These are phyloP conservation scores for Nyctereutes procyonoides DNA, from an alignment of 2,113 vertebrate species.

Conservation along the genomic window DNA sequence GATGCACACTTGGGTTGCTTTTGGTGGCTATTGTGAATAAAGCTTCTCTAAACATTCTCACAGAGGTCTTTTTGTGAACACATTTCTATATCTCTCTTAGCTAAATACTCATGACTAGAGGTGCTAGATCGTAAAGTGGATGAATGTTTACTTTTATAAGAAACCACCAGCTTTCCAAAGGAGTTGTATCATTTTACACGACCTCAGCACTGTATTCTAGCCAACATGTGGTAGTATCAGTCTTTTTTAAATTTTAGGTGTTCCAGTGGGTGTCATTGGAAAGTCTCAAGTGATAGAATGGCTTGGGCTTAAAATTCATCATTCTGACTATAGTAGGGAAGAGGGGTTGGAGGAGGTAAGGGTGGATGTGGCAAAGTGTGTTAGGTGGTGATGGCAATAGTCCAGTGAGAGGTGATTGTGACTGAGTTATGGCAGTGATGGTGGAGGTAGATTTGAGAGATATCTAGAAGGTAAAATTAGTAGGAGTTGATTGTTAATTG, in stretches of 20 bases:
- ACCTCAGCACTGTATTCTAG: neutral
- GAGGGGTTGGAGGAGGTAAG: neutral
- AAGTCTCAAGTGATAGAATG: neutral
- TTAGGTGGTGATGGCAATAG: neutral
- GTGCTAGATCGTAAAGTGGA: neutral
- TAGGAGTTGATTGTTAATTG: neutral
- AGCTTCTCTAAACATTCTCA: constrained; percentile 1
- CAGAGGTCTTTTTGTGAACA: constrained; percentile 10
- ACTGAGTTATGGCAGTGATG: neutral
- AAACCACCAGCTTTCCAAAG: neutral
- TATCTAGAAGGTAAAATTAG: constrained; percentile 34
- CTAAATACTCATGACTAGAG: neutral
- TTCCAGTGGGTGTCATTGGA: neutral
- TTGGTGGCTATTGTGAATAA: neutral
- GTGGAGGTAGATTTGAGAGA: neutral
- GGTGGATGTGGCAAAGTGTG: neutral
- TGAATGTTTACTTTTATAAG: neutral
- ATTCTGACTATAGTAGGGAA: neutral
- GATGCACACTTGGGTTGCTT: neutral
- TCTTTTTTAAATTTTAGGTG: constrained; percentile 31
- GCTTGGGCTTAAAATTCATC: neutral
- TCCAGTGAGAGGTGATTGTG: neutral
- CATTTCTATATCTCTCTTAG: neutral
- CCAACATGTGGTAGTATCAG: neutral
- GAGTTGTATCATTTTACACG: neutral